Evolutionary conservation across 2,888 invertebrate genomes (phyloP).

Genomic region (Charanyca ferruginea): DNA sequence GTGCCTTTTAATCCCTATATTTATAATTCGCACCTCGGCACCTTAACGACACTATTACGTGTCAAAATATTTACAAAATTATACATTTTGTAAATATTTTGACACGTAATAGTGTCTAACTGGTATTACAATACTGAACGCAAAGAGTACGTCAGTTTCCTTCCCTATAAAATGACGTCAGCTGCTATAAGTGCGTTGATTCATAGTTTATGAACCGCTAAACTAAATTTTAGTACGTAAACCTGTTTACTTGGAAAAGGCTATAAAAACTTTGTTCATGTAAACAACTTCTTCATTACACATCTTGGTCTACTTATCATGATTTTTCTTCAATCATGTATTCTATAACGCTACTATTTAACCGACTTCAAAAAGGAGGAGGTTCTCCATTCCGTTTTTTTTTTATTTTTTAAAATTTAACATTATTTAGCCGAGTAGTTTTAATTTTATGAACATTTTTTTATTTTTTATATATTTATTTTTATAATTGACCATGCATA

Average conservation of each 20-base stretch:
- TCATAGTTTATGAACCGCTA: conserved; percentile 45
- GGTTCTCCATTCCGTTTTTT: too few relatives aligned
- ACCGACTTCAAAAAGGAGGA: too few relatives aligned
- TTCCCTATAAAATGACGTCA: conserved; percentile 55
- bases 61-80: conserved; percentile 22
- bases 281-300: conserved; percentile 26
- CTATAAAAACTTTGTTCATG: conserved; percentile 9
- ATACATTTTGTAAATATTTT: too few relatives aligned
- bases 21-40: neutral
- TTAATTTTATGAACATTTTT: too few relatives aligned
- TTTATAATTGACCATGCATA: too few relatives aligned
- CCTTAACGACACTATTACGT: neutral
- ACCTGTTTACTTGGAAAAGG: conserved; percentile 26
- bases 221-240: conserved; percentile 33
- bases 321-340: conserved; percentile 19
- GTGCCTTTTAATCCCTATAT: neutral
- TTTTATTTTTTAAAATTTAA: too few relatives aligned
- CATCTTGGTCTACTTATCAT: conserved; percentile 4
- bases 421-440: too few relatives aligned
- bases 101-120: too few relatives aligned
- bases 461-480: too few relatives aligned
- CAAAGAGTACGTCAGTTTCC: conserved; percentile 52
- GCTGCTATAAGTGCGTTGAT: conserved; percentile 44
- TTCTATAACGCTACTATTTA: neutral
- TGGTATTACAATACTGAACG: conserved; percentile 2